Conservation (phyloP, 2,797 vertebrate genomes). For the Cuniculus paca region DNA sequence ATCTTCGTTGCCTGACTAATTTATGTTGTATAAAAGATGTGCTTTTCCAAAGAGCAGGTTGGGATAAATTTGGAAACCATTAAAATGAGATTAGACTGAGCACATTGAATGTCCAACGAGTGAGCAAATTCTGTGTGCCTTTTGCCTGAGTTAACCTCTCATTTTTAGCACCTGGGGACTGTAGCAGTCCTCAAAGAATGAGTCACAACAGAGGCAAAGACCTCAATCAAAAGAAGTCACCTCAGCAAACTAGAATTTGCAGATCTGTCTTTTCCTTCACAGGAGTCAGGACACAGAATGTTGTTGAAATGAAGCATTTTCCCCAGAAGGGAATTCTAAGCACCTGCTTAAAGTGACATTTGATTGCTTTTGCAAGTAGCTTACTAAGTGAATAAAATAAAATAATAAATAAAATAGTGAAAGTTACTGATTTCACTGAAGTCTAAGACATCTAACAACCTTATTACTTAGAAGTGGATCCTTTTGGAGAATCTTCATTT, state of each 20-base stretch:
- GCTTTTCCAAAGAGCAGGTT: slow-evolving; percentile 60
- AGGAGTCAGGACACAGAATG: background rate
- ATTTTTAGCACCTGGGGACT: slow-evolving; percentile 32
- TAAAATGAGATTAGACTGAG: slow-evolving; percentile 85
- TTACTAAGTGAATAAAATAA: slow-evolving; percentile 32
- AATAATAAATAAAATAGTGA: slow-evolving; percentile 17
- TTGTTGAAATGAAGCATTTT: background rate
- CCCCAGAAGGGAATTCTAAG: background rate
- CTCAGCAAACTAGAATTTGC: background rate
- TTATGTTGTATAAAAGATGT: slow-evolving; percentile 41
- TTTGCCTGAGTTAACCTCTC: slow-evolving; percentile 78
- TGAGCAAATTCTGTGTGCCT: slow-evolving; percentile 57
- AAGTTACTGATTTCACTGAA: background rate
- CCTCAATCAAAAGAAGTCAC: background rate
- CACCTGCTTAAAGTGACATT: slow-evolving; percentile 16
- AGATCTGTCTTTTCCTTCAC: background rate
- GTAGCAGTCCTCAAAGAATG: background rate
- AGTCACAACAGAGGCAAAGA: slow-evolving; percentile 50
- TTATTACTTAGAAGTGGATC: slow-evolving; percentile 36
- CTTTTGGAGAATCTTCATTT: background rate
- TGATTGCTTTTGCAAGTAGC: slow-evolving; percentile 45
- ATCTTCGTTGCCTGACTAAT: slow-evolving; percentile 39
- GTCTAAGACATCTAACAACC: background rate
- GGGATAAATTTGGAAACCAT: slow-evolving; percentile 85
- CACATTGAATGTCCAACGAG: slow-evolving; percentile 65